These are phyloP conservation scores for Lepisosteus osseus DNA, from an alignment of 2,113 vertebrate species.

Conservation along the genomic window DNA sequence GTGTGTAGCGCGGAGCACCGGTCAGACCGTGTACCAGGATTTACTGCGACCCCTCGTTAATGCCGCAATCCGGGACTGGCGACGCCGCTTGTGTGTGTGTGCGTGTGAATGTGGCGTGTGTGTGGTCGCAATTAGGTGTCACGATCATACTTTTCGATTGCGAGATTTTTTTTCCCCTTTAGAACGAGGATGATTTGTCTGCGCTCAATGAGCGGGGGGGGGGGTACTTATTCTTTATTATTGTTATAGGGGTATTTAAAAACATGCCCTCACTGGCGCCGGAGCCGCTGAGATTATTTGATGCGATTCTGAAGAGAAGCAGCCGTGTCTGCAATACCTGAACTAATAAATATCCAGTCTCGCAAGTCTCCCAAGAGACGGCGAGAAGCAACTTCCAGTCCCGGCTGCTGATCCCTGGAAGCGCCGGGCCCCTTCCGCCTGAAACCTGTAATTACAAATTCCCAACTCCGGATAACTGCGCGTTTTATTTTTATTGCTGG, in stretches of 20 bases:
- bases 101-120: conserved; percentile 30
- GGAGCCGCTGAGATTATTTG: no score
- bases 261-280: no score
- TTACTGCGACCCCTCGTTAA: conserved; percentile 31
- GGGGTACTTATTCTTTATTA: conserved; percentile 3
- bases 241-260: no score
- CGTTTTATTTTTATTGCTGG: no score
- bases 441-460: no score
- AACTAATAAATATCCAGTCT: conserved; percentile 37
- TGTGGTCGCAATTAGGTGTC: conserved; percentile 36
- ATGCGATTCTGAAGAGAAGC: conserved; percentile 44
- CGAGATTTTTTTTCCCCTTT: conserved; percentile 20
- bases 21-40: conserved; percentile 27
- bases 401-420: not conserved
- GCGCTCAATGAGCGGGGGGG: conserved; percentile 7
- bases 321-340: conserved; percentile 41
- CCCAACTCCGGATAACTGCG: no score
- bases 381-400: conserved; percentile 17
- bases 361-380: conserved; percentile 11
- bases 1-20: conserved; percentile 31
- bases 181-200: no score
- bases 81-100: conserved; percentile 33
- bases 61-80: conserved; percentile 33
- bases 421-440: not conserved
- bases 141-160: conserved; percentile 7